These are phyloP conservation scores for Lepilemur ruficaudatus DNA, from an alignment of 2,797 vertebrate species.

Conservation along the genomic window DNA sequence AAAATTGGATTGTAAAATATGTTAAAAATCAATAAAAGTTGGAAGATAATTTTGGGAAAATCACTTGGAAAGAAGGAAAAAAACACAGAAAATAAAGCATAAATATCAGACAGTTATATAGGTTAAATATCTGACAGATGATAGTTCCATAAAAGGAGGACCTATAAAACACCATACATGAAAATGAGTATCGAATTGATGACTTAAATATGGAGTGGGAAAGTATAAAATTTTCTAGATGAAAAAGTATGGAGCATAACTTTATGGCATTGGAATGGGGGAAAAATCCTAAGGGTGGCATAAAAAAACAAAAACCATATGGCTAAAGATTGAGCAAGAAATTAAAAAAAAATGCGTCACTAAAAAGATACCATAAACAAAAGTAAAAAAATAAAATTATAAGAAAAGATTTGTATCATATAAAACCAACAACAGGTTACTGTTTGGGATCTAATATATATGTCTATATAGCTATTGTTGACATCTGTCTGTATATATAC, in stretches of 20 bases:
- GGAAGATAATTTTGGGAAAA: background rate
- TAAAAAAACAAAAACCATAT: background rate
- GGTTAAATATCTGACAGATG: background rate
- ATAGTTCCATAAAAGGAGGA: background rate
- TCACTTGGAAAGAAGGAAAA: background rate
- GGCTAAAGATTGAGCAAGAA: background rate
- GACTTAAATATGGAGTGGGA: background rate
- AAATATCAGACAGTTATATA: background rate
- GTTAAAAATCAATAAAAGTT: background rate
- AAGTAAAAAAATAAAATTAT: background rate
- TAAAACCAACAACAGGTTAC: background rate
- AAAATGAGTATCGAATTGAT: background rate
- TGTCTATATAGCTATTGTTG: background rate
- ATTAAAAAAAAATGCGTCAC: background rate
- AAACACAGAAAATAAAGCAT: background rate
- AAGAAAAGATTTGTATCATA: background rate
- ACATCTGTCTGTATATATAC: background rate
- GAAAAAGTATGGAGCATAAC: background rate
- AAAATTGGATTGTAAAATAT: background rate
- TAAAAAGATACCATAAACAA: background rate
- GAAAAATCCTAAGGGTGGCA: background rate
- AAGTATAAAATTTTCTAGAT: background rate
- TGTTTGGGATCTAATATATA: background rate
- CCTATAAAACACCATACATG: background rate
- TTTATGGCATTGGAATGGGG: background rate